Evolutionary conservation across 2,113 vertebrate genomes (phyloP).

Genomic region (Cariama cristata): DNA sequence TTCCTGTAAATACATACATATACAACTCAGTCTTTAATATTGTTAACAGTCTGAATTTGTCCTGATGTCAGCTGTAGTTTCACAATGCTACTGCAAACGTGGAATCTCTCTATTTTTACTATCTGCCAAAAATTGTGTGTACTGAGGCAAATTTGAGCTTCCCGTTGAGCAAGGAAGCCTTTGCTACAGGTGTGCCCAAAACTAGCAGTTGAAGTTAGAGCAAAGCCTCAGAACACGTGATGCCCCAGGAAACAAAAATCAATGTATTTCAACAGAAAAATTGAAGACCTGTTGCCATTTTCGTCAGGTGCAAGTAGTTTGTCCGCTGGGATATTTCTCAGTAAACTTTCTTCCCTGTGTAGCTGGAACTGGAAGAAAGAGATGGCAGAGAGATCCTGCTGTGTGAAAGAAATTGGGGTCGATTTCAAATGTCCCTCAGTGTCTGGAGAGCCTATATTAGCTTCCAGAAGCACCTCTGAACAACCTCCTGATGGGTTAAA

Average conservation of each 20-base stretch:
- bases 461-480: not conserved
- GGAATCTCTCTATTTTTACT: rapidly evolving
- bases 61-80: not conserved
- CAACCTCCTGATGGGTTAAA: not conserved
- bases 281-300: slow-evolving; percentile 76
- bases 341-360: slow-evolving; percentile 71
- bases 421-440: not conserved
- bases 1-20: not conserved
- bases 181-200: not conserved
- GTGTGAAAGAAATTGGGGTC: rapidly evolving
- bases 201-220: not conserved
- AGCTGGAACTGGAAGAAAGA: slow-evolving; percentile 84
- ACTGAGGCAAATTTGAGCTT: not conserved
- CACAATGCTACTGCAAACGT: not conserved
- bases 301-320: slow-evolving; percentile 71
- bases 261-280: not conserved
- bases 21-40: not conserved
- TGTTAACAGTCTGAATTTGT: not conserved
- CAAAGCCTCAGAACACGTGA: not conserved
- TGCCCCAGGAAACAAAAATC: not conserved
- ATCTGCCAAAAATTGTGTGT: not conserved
- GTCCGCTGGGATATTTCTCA: slow-evolving; percentile 63
- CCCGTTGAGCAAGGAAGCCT: not conserved
- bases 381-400: slow-evolving; percentile 47
- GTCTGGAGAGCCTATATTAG: not conserved